These are phyloP conservation scores for Tipula confusa DNA, from an alignment of 2,888 invertebrate species.

Conservation along the genomic window DNA sequence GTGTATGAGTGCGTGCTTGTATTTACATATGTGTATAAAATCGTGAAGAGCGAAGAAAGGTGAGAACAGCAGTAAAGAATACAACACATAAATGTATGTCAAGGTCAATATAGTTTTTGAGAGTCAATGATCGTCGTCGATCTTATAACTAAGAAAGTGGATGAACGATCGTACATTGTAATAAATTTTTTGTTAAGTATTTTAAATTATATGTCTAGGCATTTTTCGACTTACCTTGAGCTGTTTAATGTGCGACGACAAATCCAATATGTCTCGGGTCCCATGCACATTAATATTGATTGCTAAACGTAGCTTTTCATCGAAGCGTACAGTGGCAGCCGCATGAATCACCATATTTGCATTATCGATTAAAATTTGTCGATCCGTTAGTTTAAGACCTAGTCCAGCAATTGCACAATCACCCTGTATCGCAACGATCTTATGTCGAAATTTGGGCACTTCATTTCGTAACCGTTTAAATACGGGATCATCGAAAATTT, in stretches of 20 bases:
- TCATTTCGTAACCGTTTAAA: slow-evolving; percentile 38
- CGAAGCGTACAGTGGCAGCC: slow-evolving; percentile 82
- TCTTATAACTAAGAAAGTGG: neutral
- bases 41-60: neutral
- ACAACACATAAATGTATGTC: slow-evolving; percentile 9
- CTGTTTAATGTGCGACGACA: slow-evolving; percentile 60
- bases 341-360: slow-evolving; percentile 71
- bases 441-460: slow-evolving; percentile 44
- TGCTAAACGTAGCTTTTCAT: slow-evolving; percentile 64
- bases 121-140: slow-evolving; percentile 4
- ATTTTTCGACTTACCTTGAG: slow-evolving; percentile 58
- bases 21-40: neutral
- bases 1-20: neutral
- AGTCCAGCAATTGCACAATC: slow-evolving; percentile 46
- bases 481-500: slow-evolving; percentile 65
- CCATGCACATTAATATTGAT: slow-evolving; percentile 67
- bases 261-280: slow-evolving; percentile 58
- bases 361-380: slow-evolving; percentile 41
- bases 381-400: slow-evolving; percentile 46
- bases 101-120: slow-evolving; percentile 6
- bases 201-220: neutral
- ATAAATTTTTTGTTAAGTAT: neutral
- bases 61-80: neutral
- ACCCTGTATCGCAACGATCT: slow-evolving; percentile 47
- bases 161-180: neutral